Evolutionary conservation across 2,797 vertebrate genomes (phyloP), one percentile per base, ranked within the genome.

Genomic region (Staurois parvus): DNA sequence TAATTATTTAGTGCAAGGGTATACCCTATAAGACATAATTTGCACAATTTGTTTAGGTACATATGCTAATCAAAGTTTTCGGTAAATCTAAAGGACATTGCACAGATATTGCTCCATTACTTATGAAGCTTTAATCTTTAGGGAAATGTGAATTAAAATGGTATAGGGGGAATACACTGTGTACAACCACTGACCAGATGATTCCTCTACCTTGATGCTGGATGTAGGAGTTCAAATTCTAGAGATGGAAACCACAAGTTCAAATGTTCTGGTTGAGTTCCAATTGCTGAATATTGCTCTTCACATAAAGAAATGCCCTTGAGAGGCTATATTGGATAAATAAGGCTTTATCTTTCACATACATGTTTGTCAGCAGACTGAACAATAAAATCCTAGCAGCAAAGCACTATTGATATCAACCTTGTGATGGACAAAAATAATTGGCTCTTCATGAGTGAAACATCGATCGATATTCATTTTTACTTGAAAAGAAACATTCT

Each of bases 271-370:
- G 24, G 32, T 77, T 30, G 29, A 66, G 56, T 66, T 77, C 32
- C 28, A 34, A 4, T 10, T 40, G 28, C 40, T 28, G 37, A 37
- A 77, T 40, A 24, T 56, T 19, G 48, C 15, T 52, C 17, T 52
- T 66, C 56, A 37, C 52, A 10, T n/a, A 68, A 79, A 79, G 40
- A 67, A 67, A 79, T 79, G 62, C 64, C 76, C 76, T 79, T 79
- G n/a, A 79, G 76, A 45, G 11, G 37, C 17, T 3, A 15, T 17
- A 66, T 32, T 28, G 32, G 37, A 77, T 66, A 76, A 64, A 66
- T n/a, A 66, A 40, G 76, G 62, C 52, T 29, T 78, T 78, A 66
- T 78, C 62, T 67, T 78, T 76, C 30, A 78, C n/a, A 66, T 66
- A 66, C 26, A 29, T 66, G 10, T 66, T 66, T 79, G 64, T 79